Percentiles rank a stretch among this genome's conserved stretches.
Conservation (phyloP, 2,797 vertebrate genomes). For the Poecile montanus region DNA sequence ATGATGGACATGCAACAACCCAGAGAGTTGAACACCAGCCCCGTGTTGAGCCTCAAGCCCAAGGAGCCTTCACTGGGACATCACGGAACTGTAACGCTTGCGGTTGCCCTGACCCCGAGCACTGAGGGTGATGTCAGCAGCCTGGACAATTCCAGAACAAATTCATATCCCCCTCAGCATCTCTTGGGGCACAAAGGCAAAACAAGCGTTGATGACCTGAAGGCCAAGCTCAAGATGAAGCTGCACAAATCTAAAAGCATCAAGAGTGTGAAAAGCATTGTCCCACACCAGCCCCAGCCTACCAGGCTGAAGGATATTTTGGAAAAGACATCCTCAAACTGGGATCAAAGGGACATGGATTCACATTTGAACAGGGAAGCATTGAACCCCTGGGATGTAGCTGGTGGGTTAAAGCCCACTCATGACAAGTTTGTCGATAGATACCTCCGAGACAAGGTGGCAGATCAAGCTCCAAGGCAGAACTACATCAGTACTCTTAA, state of each 20-base stretch:
- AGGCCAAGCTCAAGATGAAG: not conserved
- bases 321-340: not conserved
- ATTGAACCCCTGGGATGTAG: not conserved
- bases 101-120: too few species aligned
- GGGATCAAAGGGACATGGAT: accelerated
- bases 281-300: not conserved
- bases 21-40: too few species aligned
- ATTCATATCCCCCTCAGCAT: not conserved
- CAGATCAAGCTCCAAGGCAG: not conserved
- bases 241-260: not conserved
- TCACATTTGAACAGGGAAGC: not conserved
- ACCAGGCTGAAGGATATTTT: not conserved
- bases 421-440: too few species aligned
- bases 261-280: not conserved
- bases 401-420: not conserved
- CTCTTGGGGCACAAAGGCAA: not conserved
- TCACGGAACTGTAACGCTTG: too few species aligned
- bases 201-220: not conserved
- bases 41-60: too few species aligned
- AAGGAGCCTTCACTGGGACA: too few species aligned
- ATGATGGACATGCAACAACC: too few species aligned
- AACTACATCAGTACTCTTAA: not conserved
- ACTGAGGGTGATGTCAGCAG: not conserved
- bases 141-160: not conserved
- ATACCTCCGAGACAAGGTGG: not conserved